Conservation (phyloP, 2,797 vertebrate genomes). For the Oryzias dopingdopingensis region DNA sequence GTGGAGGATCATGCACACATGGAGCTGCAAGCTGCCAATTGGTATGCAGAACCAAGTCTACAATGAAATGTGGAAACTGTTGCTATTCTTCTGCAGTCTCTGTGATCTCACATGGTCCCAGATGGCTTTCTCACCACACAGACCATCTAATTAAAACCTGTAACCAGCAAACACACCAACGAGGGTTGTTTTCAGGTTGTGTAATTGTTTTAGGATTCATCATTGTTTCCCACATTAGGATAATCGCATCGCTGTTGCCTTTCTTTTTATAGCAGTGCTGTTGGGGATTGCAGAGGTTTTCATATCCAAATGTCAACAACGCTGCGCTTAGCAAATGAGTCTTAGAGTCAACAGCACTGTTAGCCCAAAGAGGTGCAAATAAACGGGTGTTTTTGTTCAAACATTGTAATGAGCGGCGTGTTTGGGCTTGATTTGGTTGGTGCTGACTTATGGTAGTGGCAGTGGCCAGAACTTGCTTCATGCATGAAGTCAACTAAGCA, state of each 20-base stretch:
- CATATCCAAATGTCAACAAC: slow-evolving; percentile 15
- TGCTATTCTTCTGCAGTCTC: slow-evolving; percentile 63
- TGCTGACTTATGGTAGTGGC: slow-evolving; percentile 19
- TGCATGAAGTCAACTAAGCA: not conserved
- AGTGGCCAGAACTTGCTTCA: slow-evolving; percentile 11
- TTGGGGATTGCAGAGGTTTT: slow-evolving; percentile 7
- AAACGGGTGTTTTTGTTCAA: slow-evolving; percentile 32
- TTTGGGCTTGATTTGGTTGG: slow-evolving; percentile 8
- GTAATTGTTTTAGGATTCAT: slow-evolving; percentile 17
- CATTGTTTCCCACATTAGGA: slow-evolving; percentile 9
- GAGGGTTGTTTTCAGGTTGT: slow-evolving; percentile 28
- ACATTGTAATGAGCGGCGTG: slow-evolving; percentile 29
- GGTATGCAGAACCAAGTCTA: slow-evolving; percentile 59
- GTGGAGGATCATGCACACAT: slow-evolving; percentile 35
- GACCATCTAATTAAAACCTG: slow-evolving; percentile 52
- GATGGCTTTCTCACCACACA: slow-evolving; percentile 60
- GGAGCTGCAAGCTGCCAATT: slow-evolving; percentile 36
- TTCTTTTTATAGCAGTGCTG: slow-evolving; percentile 8
- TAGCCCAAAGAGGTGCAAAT: slow-evolving; percentile 8
- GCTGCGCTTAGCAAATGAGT: slow-evolving; percentile 14
- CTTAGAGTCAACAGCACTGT: not conserved
- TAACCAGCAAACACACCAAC: slow-evolving; percentile 36
- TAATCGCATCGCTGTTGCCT: slow-evolving; percentile 2
- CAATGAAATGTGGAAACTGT: slow-evolving; percentile 58
- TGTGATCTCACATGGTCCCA: slow-evolving; percentile 64